Base-by-base conservation (phyloP, 2,797 vertebrate genomes). In the Platalea minor region DNA sequence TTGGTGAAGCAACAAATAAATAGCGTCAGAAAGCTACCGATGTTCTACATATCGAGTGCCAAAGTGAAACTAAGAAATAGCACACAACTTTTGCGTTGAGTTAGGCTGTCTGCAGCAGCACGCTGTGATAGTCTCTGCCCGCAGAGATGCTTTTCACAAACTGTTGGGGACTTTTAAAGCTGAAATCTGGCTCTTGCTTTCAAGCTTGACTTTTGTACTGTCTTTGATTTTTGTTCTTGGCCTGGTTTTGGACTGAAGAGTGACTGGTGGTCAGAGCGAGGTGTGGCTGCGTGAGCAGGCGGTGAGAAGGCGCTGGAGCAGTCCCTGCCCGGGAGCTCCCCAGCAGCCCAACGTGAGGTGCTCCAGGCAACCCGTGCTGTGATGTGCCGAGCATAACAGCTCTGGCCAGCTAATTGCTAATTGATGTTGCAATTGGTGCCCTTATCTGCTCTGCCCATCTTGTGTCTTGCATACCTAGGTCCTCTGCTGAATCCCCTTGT, bases 401-500 rank as follows among this genome's bases (percentile, higher is more conserved):
- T 28, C 48, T 12, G 56, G 43, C 48, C 20, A 4, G 56, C 60
- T 17, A 17, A 15, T 56, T 10, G 13, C 61, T 37, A 3, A 2
- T 2, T 39, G 81, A 2, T 19, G 29, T 85, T 82, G 78, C 33
- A 2, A 0, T 19, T 9, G 17, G 29, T 61, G 80, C 83, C 46
- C 14, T 28, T 56, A 81, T 75, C 79, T 73, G 72, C 50, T 25
- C 13, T 2, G 16, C 72, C 81, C 86, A 89, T 9, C 64, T n/a
- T 3, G 13, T 48, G 13, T 35, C 37, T 67, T 26, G 12, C 67
- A 3, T 88, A 20, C 74, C 24, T 94, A 99, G 99, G 99, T 96
- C 99, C 99, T 3, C 98, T 99, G 96, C 98, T 99, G 13, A 99
- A 99, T 83, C 98, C 99, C 15, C 98, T 99, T 88, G 98, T 99